Conservation (phyloP, 2,113 vertebrate genomes). For the Chrysochloris asiatica region DNA sequence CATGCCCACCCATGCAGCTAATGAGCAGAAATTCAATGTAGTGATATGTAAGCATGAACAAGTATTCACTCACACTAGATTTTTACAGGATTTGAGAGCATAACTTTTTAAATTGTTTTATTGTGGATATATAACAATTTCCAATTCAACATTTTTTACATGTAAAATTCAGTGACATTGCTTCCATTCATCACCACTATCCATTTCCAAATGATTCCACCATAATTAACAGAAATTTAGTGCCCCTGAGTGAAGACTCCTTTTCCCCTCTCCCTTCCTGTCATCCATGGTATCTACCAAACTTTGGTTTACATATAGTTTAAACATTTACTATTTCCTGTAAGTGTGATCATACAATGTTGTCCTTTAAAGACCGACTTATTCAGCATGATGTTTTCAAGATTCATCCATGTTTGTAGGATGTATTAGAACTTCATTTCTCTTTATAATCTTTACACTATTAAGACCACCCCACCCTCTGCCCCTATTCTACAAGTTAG, state of each 20-base stretch:
- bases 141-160: background rate
- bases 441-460: background rate
- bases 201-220: background rate
- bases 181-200: background rate
- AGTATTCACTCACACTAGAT: background rate
- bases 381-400: background rate
- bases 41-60: background rate
- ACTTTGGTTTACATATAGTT: background rate
- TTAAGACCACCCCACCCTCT: background rate
- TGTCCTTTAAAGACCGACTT: background rate
- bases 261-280: background rate
- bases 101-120: background rate
- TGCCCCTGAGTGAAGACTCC: background rate
- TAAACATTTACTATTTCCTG: background rate
- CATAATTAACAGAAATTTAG: background rate
- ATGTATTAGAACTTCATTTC: background rate
- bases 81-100: background rate
- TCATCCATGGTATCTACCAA: background rate
- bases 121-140: background rate
- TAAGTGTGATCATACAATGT: background rate
- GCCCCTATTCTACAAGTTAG: background rate
- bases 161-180: background rate
- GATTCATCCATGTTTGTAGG: background rate
- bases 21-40: background rate
- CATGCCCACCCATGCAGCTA: background rate